Percentiles rank a stretch among this genome's conserved stretches.
phyloP scores from a whole-genome alignment of 2,113 vertebrate genomes.

The Cnemophilus loriae region DNA sequence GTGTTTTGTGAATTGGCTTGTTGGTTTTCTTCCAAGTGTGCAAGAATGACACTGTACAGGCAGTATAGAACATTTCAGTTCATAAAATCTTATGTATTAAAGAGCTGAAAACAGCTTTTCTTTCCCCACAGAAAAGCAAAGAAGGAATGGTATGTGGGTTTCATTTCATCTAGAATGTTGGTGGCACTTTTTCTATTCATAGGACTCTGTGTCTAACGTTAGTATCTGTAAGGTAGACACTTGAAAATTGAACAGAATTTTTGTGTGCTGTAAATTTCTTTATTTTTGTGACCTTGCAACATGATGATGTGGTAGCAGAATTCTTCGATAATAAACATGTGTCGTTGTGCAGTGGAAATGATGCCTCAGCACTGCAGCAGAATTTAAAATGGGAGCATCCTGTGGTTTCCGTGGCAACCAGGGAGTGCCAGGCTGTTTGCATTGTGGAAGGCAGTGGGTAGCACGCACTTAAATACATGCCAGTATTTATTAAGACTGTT shows the following conservation, averaged over 20 bases:
- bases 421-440: background rate
- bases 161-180: background rate
- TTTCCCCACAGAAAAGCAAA: background rate
- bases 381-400: conserved; percentile 1
- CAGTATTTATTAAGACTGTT: background rate
- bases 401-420: background rate
- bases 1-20: background rate
- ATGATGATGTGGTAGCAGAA: background rate
- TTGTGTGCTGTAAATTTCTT: background rate
- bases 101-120: background rate
- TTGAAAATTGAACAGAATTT: background rate
- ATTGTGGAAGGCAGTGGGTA: background rate
- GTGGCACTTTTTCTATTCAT: background rate
- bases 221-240: background rate
- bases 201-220: background rate
- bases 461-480: background rate
- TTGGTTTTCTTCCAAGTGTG: background rate
- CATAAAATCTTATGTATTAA: background rate
- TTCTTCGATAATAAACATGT: background rate
- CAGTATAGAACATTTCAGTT: background rate
- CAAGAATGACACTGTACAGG: background rate
- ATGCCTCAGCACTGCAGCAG: background rate
- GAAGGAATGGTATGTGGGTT: accelerated
- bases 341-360: background rate
- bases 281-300: background rate